Conservation (phyloP, 2,888 invertebrate genomes). For the Cerceris ruficornis region DNA sequence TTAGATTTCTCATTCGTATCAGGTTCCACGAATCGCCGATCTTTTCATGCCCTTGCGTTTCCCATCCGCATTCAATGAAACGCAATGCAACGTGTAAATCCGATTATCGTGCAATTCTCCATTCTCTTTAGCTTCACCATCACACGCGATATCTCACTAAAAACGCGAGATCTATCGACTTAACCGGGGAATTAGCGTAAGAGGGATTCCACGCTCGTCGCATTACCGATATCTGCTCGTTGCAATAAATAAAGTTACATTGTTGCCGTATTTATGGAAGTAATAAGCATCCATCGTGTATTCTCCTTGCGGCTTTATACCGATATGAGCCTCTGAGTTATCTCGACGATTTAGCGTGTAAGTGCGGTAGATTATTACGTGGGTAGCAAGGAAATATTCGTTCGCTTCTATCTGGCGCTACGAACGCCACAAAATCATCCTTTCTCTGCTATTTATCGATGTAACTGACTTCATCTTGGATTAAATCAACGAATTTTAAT, state of each 20-base stretch:
- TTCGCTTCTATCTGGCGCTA: not conserved
- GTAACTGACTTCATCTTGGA: too few species aligned
- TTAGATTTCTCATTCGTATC: too few species aligned
- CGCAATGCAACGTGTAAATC: too few species aligned
- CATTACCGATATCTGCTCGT: not conserved
- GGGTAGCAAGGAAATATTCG: not conserved
- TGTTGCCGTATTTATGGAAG: conserved; percentile 38
- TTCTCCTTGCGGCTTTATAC: conserved; percentile 11
- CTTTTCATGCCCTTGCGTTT: too few species aligned
- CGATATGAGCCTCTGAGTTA: conserved; percentile 27
- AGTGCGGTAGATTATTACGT: conserved; percentile 5
- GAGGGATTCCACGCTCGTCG: not conserved
- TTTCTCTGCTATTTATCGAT: too few species aligned
- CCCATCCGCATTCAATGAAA: too few species aligned
- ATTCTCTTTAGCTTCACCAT: too few species aligned
- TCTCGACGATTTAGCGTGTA: conserved; percentile 33
- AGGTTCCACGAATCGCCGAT: too few species aligned
- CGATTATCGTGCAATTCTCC: too few species aligned
- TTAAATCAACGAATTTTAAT: too few species aligned
- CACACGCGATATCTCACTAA: not conserved
- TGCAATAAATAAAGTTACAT: conserved; percentile 13
- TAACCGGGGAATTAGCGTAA: not conserved
- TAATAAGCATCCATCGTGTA: conserved; percentile 31
- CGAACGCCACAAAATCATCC: too few species aligned
- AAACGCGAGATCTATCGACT: not conserved